These are phyloP conservation scores for Helleia helle DNA, from an alignment of 2,888 invertebrate genomes.

Conservation along the genomic window DNA sequence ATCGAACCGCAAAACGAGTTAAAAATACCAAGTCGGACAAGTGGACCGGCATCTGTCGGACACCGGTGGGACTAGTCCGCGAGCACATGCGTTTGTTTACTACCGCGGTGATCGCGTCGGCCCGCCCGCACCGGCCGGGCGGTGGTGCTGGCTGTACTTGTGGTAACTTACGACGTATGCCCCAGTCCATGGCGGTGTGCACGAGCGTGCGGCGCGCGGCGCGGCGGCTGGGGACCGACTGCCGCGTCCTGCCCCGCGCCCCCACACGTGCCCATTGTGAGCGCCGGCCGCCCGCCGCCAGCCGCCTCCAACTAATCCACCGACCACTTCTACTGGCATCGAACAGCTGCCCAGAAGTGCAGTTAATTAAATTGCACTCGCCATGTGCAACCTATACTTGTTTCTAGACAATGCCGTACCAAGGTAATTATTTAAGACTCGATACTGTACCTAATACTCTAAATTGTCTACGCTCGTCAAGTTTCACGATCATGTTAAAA, in stretches of 20 bases:
- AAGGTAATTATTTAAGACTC: no score
- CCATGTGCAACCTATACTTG: constrained; percentile 1
- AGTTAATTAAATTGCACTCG: not conserved
- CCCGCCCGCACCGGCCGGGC: constrained; percentile 19
- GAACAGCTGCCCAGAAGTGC: constrained; percentile 1
- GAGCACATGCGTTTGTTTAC: constrained; percentile 72
- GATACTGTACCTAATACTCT: no score
- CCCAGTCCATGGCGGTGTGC: constrained; percentile 64
- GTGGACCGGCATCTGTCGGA: constrained; percentile 65
- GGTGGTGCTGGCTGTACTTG: constrained; percentile 27
- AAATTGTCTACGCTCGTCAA: no score
- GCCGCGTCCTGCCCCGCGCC: constrained; percentile 62
- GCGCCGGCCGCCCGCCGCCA: constrained; percentile 34
- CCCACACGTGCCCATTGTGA: constrained; percentile 45
- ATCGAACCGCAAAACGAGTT: constrained; percentile 71
- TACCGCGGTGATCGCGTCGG: constrained; percentile 35
- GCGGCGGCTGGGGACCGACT: constrained; percentile 62
- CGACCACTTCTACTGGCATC: constrained; percentile 14
- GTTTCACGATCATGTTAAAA: no score
- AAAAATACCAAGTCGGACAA: constrained; percentile 63
- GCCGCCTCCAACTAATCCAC: constrained; percentile 21
- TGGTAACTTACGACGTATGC: constrained; percentile 67
- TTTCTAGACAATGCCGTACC: not conserved
- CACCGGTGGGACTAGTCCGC: constrained; percentile 64
- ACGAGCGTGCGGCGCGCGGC: constrained; percentile 47